Base-by-base conservation (phyloP, 2,113 vertebrate genomes). In the Okapia johnstoni region DNA sequence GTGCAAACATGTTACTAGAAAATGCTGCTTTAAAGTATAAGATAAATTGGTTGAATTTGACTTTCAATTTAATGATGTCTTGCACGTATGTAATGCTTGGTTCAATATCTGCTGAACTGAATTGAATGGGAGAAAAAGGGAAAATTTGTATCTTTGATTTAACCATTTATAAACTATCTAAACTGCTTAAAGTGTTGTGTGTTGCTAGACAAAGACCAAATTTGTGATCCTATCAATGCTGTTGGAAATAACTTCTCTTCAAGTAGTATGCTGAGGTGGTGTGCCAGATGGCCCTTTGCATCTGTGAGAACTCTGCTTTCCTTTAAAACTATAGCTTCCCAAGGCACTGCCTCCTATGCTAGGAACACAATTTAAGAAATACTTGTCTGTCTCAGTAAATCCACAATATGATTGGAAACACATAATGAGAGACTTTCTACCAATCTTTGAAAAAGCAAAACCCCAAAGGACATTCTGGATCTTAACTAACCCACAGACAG, bases 361-460 rank as follows among this genome's bases (percentile, higher is more conserved):
- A 61, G 40, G 52, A 79, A 61, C 60, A 40, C 46, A 61, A 57
- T 96, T 76, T 77, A 83, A 80, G 40, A 84, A 79, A 83, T 66
- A 85, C 96, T 94, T 61, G n/a, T 87, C 21, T 48, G 23, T 83
- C 30, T 97, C 66, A 79, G 90, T 80, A 63, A 98, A 70, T 88
- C 93, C 54, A 36, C 9, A 43, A 57, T 97, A 80, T 84, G 66
- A n/a, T 85, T 90, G 48, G 66, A 95, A 70, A 94, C 0, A 11
- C 15, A 46, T 88, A 92, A 4, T 28, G 54, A 98, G 88, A 97
- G 61, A 85, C 7, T 30, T 97, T 92, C 95, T 94, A 85, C 90
- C 50, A 2, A 40, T 97, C 94, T 84, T 70, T 73, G 88, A 43
- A 86, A 91, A 79, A 97, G 90, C 25, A 93, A 98, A 98, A 57